Evolutionary conservation across 1,140 invertebrate species (phyloP), one percentile per base, ranked within the genome.

Genomic region (Brachystomella parvula): DNA sequence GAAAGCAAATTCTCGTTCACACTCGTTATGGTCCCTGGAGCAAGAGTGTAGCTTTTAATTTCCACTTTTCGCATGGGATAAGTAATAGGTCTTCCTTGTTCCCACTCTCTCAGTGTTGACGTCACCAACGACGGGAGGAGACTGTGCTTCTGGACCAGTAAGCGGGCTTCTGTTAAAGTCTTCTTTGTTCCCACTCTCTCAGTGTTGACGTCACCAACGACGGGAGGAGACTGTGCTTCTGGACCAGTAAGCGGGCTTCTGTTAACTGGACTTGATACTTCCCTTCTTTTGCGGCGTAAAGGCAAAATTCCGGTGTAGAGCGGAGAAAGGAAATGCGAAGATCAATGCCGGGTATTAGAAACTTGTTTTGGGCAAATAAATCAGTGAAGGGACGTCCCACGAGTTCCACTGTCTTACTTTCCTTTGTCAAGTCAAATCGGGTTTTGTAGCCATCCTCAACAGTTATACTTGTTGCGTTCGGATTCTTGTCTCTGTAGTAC

Each of bases 391-490:
- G 60, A 19, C 65, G 44, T 21, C 74, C 74, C 17, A 69, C 56
- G 12, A 76, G 26, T 66, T 76, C 74, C 68, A 74, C 63, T 2
- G 58, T 24, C 49, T 67, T 71, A 63, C 64, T 53, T 68, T 66
- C 67, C 69, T 72, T 63, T 12, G 73, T 61, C 24, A 63, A 26
- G 61, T 75, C 21, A 59, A 71, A 61, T 63, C 76, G 66, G 61
- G 71, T 71, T 47, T 35, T 58, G 44, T 71, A 76, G 12, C 75
- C 75, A 53, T 59, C 61, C 67, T 77, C 66, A 44, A n/a, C n/a
- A 44, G n/a, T n/a, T 44, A 44, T 44, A 61, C 71, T 68, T 56
- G 6, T 47, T 21, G 53, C 73, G 64, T 75, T 71, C 61, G 71
- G 69, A 44, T 74, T 61, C 15, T 3, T 60, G 74, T 75, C 70